A percentile compares a stretch with the other conserved stretches of the same genome.
Conservation (phyloP, 2,888 invertebrate species). For the Habrosyne pyritoides region DNA sequence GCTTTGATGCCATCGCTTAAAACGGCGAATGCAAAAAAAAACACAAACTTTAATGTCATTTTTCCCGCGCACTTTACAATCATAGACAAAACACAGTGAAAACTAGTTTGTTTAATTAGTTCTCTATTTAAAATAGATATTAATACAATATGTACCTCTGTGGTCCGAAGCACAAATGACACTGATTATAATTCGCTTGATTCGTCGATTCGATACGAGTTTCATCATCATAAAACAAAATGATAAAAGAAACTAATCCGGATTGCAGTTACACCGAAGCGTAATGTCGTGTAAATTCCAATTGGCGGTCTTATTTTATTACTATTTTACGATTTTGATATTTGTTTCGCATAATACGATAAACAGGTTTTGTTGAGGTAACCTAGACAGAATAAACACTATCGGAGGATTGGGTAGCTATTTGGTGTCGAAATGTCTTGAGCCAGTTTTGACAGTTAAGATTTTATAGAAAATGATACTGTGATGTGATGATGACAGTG, state of each 20-base stretch:
- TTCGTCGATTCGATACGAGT: conserved; percentile 21
- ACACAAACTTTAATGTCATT: neutral
- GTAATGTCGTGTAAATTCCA: conserved; percentile 14
- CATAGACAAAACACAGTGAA: neutral
- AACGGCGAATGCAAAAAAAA: neutral
- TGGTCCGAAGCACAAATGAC: neutral
- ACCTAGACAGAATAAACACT: too few species aligned
- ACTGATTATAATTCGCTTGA: conserved; percentile 20
- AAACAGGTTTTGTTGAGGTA: too few species aligned
- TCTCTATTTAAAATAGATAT: too few species aligned
- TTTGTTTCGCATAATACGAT: neutral
- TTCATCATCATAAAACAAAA: conserved; percentile 25
- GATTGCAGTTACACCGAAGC: conserved; percentile 22
- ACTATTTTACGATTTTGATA: neutral
- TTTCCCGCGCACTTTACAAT: neutral
- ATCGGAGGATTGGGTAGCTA: too few species aligned
- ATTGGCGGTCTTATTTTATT: conserved; percentile 11
- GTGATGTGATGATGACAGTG: too few species aligned
- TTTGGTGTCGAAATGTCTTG: too few species aligned
- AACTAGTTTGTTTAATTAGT: too few species aligned
- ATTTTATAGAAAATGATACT: too few species aligned
- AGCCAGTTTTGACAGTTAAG: too few species aligned
- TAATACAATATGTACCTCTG: neutral
- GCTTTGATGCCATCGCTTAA: conserved; percentile 17
- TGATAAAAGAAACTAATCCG: conserved; percentile 12